Evolutionary conservation across 2,888 invertebrate species (phyloP).

Genomic region (Lordiphosa andalusiaca): DNA sequence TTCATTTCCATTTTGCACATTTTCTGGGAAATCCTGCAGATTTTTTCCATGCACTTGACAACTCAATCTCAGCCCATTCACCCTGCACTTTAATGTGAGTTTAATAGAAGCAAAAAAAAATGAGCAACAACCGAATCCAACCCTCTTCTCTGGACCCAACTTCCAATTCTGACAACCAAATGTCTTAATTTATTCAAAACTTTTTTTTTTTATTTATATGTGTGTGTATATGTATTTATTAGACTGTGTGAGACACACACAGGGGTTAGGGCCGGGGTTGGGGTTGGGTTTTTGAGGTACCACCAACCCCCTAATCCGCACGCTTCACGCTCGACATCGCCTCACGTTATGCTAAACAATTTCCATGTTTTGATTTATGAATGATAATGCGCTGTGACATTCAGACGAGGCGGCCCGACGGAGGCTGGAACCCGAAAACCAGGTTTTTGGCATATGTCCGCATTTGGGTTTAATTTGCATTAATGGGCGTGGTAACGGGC

Average conservation of each 20-base stretch:
- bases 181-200: constrained; percentile 79
- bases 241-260: background rate
- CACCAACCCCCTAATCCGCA: constrained; percentile 34
- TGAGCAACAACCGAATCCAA: constrained; percentile 55
- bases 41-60: constrained; percentile 35
- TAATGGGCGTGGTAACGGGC: constrained; percentile 72
- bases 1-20: constrained; percentile 11
- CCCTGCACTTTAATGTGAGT: constrained; percentile 29
- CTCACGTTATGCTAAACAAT: constrained; percentile 62
- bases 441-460: constrained; percentile 70
- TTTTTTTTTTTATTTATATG: too few relatives aligned
- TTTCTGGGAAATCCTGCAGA: constrained; percentile 13
- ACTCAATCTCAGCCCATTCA: constrained; percentile 34
- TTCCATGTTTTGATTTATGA: constrained; percentile 79
- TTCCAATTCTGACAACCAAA: constrained; percentile 40
- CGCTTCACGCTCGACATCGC: constrained; percentile 50
- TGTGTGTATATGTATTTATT: constrained; percentile 60
- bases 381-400: constrained; percentile 78
- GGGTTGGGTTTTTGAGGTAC: background rate
- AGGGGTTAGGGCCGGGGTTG: background rate
- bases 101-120: constrained; percentile 35
- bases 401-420: constrained; percentile 6
- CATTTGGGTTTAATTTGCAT: constrained; percentile 77
- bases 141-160: constrained; percentile 1
- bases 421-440: constrained; percentile 8